Percentiles rank a stretch among this genome's conserved stretches.
These are phyloP conservation scores for Xyrichtys novacula DNA, from an alignment of 2,797 vertebrate genomes.

Conservation along the genomic window DNA sequence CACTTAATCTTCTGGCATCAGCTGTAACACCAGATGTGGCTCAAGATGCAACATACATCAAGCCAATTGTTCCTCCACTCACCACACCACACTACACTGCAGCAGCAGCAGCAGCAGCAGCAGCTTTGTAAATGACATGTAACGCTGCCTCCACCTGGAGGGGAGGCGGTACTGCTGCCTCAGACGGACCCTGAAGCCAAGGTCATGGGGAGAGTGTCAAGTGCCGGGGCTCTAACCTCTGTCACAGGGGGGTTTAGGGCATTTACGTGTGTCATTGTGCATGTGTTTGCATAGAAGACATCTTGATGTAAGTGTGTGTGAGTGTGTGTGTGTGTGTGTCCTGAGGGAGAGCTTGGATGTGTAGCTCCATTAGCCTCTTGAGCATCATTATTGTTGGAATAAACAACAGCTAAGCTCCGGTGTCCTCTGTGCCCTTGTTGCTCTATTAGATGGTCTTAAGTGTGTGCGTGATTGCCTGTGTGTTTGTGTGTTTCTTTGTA, in stretches of 20 bases:
- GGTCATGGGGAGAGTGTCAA: conserved; percentile 67
- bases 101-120: conserved; percentile 3
- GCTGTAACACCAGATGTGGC: conserved; percentile 39
- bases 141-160: conserved; percentile 67
- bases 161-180: conserved; percentile 54
- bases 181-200: conserved; percentile 67
- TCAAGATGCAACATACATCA: not conserved
- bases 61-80: not conserved
- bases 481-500: not conserved
- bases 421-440: conserved; percentile 75
- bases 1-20: conserved; percentile 26
- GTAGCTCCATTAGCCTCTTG: conserved; percentile 57
- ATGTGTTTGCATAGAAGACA: conserved; percentile 38
- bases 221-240: conserved; percentile 33
- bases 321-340: conserved; percentile 43
- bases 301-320: conserved; percentile 28
- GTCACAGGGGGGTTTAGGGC: conserved; percentile 21
- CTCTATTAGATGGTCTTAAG: conserved; percentile 64
- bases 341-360: conserved; percentile 41
- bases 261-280: conserved; percentile 18
- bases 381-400: conserved; percentile 75
- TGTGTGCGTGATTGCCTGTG: conserved; percentile 21
- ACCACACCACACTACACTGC: conserved; percentile 10
- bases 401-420: conserved; percentile 75
- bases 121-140: conserved; percentile 25